Percentiles rank a stretch among this genome's conserved stretches.
These are phyloP conservation scores for Idaea straminata DNA, from an alignment of 2,888 invertebrate species.

Conservation along the genomic window DNA sequence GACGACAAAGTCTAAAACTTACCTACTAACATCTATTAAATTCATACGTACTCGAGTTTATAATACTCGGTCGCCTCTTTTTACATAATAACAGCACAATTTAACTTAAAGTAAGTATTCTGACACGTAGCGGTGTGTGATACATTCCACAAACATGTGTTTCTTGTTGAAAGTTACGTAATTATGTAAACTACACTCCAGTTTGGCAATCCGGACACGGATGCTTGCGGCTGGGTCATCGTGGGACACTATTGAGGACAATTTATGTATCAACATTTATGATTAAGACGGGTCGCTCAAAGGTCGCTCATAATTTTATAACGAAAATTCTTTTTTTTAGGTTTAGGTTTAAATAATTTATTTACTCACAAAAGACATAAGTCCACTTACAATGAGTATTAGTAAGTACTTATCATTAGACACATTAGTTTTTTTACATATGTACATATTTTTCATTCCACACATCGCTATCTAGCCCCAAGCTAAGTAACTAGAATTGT, in stretches of 20 bases:
- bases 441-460: too few species aligned
- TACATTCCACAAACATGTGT: constrained; percentile 8
- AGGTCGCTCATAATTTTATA: too few species aligned
- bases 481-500: too few species aligned
- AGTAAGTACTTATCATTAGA: too few species aligned
- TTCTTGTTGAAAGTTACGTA: constrained; percentile 10
- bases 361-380: too few species aligned
- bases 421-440: too few species aligned
- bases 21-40: not conserved
- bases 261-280: constrained; percentile 3
- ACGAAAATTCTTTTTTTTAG: too few species aligned
- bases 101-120: not conserved
- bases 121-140: not conserved
- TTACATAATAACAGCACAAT: not conserved
- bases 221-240: not conserved
- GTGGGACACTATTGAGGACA: not conserved
- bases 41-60: not conserved
- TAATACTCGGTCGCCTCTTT: not conserved
- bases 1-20: not conserved
- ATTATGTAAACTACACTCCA: constrained; percentile 20
- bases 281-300: not conserved
- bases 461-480: too few species aligned
- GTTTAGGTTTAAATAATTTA: too few species aligned
- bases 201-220: constrained; percentile 22
- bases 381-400: too few species aligned